Conservation (phyloP, 2,888 invertebrate species). For the Ophonus ardosiacus region DNA sequence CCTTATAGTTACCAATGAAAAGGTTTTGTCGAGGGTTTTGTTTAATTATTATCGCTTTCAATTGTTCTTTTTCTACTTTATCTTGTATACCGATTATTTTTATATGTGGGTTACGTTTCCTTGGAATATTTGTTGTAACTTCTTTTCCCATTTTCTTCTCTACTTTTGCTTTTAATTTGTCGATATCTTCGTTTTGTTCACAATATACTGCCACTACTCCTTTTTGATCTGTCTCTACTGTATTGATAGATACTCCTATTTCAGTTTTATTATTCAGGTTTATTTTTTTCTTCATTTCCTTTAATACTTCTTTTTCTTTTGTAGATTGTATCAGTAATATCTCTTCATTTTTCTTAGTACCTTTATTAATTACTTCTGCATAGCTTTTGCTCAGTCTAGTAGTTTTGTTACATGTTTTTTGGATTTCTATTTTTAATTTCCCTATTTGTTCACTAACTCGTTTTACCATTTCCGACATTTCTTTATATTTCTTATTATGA, state of each 20-base stretch:
- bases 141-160: constrained; percentile 26
- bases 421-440: constrained; percentile 4
- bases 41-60: constrained; percentile 13
- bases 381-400: neutral
- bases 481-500: neutral
- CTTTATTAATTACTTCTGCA: neutral
- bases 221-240: neutral
- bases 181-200: constrained; percentile 3
- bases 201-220: neutral
- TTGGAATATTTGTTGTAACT: constrained; percentile 10
- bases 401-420: neutral
- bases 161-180: constrained; percentile 24
- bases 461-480: neutral
- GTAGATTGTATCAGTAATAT: constrained; percentile 6
- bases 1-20: neutral
- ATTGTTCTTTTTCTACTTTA: constrained; percentile 10
- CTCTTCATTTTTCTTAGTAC: constrained; percentile 1
- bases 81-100: constrained; percentile 17
- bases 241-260: constrained; percentile 8
- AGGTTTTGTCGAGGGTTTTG: no score
- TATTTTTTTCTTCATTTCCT: constrained; percentile 15
- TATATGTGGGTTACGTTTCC: constrained; percentile 24
- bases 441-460: neutral
- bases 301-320: neutral
- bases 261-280: neutral